These are phyloP conservation scores for Euphonia xanthogaster DNA, from an alignment of 2,797 vertebrate species.

Conservation along the genomic window DNA sequence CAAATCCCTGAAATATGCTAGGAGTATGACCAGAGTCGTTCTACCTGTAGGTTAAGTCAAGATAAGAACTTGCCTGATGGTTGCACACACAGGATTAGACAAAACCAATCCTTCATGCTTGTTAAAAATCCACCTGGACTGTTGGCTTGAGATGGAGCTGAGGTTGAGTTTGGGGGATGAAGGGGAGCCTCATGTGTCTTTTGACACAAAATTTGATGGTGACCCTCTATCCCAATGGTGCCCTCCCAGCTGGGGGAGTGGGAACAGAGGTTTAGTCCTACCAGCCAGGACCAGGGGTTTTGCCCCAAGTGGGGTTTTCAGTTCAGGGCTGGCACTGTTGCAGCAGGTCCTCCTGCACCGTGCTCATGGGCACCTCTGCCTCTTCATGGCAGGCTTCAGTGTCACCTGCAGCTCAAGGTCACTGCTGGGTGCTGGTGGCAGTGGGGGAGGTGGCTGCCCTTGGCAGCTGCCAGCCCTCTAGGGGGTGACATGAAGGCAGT, in stretches of 20 bases:
- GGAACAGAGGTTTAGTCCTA: background rate
- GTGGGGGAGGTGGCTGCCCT: background rate
- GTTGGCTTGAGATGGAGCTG: background rate
- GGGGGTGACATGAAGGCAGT: background rate
- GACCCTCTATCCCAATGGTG: accelerated
- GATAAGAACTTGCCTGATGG: background rate
- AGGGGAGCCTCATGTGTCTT: background rate
- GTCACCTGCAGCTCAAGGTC: background rate
- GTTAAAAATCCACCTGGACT: background rate
- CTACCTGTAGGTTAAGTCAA: conserved; percentile 49
- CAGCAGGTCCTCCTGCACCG: background rate
- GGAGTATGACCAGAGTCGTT: background rate
- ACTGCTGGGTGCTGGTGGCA: accelerated
- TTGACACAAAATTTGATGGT: background rate
- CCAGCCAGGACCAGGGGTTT: background rate
- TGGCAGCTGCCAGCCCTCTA: background rate
- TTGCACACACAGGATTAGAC: background rate
- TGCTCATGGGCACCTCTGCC: background rate
- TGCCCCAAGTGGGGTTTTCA: background rate
- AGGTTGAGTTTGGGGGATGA: accelerated
- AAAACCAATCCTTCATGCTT: background rate
- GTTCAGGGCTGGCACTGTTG: background rate
- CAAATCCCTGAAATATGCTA: conserved; percentile 27
- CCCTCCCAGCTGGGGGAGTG: accelerated
- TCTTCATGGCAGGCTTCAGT: background rate